Evolutionary conservation across 2,797 vertebrate species (phyloP).

Genomic region (Cirrhinus mrigala): DNA sequence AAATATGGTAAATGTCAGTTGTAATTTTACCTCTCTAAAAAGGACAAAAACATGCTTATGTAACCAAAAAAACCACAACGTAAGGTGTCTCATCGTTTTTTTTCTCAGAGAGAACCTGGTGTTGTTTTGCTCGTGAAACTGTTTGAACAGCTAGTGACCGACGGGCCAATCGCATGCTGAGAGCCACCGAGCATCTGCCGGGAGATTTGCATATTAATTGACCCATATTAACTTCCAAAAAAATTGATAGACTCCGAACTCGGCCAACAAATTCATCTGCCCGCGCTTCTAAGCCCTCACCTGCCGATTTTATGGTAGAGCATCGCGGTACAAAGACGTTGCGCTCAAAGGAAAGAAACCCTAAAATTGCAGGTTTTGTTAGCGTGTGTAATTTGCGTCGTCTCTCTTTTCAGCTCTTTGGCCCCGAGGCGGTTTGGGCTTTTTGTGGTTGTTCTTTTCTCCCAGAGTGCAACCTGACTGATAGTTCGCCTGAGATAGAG

Average conservation of each 20-base stretch:
- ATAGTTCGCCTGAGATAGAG: constrained; percentile 44
- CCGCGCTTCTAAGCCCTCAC: constrained; percentile 42
- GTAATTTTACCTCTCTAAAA: neutral
- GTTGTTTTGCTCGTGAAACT: constrained; percentile 94
- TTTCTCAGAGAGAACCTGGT: constrained; percentile 82
- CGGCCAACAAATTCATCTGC: constrained; percentile 49
- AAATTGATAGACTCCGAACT: constrained; percentile 54
- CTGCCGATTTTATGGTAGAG: constrained; percentile 46
- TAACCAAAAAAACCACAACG: neutral
- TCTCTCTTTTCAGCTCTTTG: constrained; percentile 41
- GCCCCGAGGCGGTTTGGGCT: constrained; percentile 39
- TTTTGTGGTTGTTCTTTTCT: constrained; percentile 51
- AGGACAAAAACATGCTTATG: constrained; percentile 20
- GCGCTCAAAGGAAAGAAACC: constrained; percentile 30
- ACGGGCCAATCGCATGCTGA: constrained; percentile 92
- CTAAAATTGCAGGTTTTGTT: constrained; percentile 43
- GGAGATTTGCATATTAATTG: constrained; percentile 99
- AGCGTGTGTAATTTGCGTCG: constrained; percentile 38
- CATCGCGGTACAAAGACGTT: constrained; percentile 29
- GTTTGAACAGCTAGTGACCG: constrained; percentile 95
- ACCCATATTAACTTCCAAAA: constrained; percentile 92
- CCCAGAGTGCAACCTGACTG: constrained; percentile 35
- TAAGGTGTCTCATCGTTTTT: constrained; percentile 41
- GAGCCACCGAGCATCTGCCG: constrained; percentile 96
- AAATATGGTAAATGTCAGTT: neutral